Conservation (phyloP, 2,113 vertebrate species). For the Amblyornis subalaris region DNA sequence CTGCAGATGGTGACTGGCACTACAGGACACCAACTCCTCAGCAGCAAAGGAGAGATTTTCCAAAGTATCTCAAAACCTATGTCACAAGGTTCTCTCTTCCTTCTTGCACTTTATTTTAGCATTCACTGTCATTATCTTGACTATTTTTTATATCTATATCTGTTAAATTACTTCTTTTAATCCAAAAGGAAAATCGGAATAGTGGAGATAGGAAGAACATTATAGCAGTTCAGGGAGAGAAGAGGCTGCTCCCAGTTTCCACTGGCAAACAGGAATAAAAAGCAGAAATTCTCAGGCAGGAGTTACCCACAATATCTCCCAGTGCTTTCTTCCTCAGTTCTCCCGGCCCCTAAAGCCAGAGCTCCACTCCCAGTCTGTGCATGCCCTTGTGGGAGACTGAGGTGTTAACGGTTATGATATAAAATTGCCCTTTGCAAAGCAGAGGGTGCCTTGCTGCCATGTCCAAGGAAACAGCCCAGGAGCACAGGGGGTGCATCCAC, state of each 20-base stretch:
- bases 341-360: not conserved
- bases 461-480: not conserved
- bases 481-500: not conserved
- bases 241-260: fast-evolving
- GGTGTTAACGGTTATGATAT: not conserved
- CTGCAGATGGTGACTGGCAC: not conserved
- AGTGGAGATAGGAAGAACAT: not conserved
- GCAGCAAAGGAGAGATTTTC: not conserved
- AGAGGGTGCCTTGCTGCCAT: fast-evolving
- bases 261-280: not conserved
- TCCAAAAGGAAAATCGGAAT: not conserved
- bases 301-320: not conserved
- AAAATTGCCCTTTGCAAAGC: fast-evolving
- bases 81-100: not conserved
- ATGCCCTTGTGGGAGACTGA: not conserved
- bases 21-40: not conserved
- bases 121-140: not conserved
- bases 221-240: not conserved
- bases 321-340: not conserved
- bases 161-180: not conserved
- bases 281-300: not conserved
- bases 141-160: not conserved
- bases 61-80: not conserved
- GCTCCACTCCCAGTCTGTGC: not conserved
- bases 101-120: not conserved